Evolutionary conservation across 2,113 vertebrate species (phyloP).

Genomic region (Lepus americanus): DNA sequence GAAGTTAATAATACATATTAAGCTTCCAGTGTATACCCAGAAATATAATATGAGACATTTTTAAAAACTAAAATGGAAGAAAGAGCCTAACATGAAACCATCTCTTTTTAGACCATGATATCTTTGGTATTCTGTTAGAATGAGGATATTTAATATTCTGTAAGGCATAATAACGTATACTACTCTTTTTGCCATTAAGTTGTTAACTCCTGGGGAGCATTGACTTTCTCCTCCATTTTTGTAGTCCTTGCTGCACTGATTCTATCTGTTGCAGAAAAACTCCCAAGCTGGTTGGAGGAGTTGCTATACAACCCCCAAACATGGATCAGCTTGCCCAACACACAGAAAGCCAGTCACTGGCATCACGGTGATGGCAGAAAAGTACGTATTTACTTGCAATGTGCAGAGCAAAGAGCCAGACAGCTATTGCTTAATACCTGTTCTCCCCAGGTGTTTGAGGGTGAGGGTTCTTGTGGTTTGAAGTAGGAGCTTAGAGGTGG

Average conservation of each 20-base stretch:
- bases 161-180: not conserved
- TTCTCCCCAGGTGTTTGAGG: no score
- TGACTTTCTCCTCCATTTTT: not conserved
- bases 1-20: not conserved
- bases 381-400: no score
- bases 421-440: no score
- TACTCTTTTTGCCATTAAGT: not conserved
- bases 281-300: no score
- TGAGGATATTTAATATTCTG: not conserved
- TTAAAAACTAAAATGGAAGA: not conserved
- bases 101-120: not conserved
- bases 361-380: no score
- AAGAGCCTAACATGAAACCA: not conserved
- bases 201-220: not conserved
- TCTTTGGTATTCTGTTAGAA: not conserved
- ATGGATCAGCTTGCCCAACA: no score
- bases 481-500: no score
- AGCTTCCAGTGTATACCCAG: not conserved
- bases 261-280: not conserved
- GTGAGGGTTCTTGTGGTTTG: no score
- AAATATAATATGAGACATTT: not conserved
- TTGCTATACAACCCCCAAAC: no score
- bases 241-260: not conserved
- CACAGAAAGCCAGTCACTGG: no score
- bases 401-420: no score